Base-by-base conservation (phyloP, 2,113 vertebrate genomes). In the Salvelinus namaycush region DNA sequence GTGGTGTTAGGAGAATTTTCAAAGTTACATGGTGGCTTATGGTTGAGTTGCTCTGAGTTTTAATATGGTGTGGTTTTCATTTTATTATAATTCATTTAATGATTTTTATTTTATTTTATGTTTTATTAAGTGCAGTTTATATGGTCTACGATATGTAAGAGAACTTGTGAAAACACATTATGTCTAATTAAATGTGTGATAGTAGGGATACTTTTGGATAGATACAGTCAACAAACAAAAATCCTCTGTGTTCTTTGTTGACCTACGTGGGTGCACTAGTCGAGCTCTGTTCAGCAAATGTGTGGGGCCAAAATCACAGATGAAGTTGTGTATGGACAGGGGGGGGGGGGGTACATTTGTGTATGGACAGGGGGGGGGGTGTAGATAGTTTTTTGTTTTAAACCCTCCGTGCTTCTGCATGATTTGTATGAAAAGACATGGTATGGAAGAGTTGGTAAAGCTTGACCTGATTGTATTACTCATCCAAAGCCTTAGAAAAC, bases 401-500 rank as follows among this genome's bases (percentile, higher is more conserved):
- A 93, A 94, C 94, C 88, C 89, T 92, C 86, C 92, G 93, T 95
- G 95, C 95, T 95, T 91, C 94, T 87, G 86, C 87, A 78, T 87
- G 39, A 2, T 77, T 81, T 85, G 76, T 79, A 80, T 60, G 71
- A 83, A 83, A 84, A 44, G 39, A 84, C 85, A 81, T 84, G 83
- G 81, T 74, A 78, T 82, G 84, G 83, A 84, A 81, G 88, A 83
- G 70, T 92, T 93, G 94, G 91, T 90, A 91, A 93, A 92, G 94
- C 88, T 92, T 90, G 93, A 94, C 94, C 66, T 94, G 95, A 93
- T 95, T 95, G 94, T 95, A 88, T 90, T 88, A 94, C 89, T 97
- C 96, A 97, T 96, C 96, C 94, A 96, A 98, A 96, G 97, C 97
- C 97, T 98, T 98, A 98, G 96, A 97, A 96, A 95, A 96, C 95